Evolutionary conservation across 2,113 vertebrate species (phyloP), one percentile per base, ranked within the genome.

Genomic region (Carassius gibelio): DNA sequence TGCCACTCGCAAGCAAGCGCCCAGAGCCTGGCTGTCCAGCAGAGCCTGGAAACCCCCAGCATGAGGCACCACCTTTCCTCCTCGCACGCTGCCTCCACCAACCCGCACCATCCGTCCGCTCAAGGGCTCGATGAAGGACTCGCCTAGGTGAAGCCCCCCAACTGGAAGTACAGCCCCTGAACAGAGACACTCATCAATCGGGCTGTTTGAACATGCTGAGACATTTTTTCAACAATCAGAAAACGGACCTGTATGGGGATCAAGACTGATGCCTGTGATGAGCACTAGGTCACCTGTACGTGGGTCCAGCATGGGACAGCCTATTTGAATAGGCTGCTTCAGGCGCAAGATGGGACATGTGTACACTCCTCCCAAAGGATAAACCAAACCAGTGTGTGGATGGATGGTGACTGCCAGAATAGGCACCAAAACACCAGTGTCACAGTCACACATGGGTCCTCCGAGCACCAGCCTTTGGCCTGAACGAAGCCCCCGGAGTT

Each of bases 391-490:
- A 0, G 93, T 96, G 75, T 93, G 90, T 0, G 96, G 97, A 78
- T 98, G 96, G 72, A 96, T 94, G 0, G 96, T 97, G 19, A 97
- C 93, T 36, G 94, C 97, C 10, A 98, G 90, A 86, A 97, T 94
- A 0, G 97, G 97, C 21, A 98, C 97, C 30, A 96, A 93, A 3
- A 97, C 89, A 26, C 95, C 96, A 0, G 95, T 96, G 8, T 74
- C 86, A 0, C 94, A 95, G 84, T 98, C 96, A 5, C 90, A 89
- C 97, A 97, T 96, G 52, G 95, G 92, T 50, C 90, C 94, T 23
- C 96, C 96, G 7, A 93, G 91, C 72, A 80, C 88, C 57, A 95
- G 93, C 0, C 92, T 90, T 83, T 94, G 95, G 14, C 93, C 93
- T 0, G 92, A 92, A 66, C 93, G 90, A 64, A 97, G 93, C 76